These are phyloP conservation scores for Riparia riparia DNA, from an alignment of 2,113 vertebrate genomes.

Conservation along the genomic window DNA sequence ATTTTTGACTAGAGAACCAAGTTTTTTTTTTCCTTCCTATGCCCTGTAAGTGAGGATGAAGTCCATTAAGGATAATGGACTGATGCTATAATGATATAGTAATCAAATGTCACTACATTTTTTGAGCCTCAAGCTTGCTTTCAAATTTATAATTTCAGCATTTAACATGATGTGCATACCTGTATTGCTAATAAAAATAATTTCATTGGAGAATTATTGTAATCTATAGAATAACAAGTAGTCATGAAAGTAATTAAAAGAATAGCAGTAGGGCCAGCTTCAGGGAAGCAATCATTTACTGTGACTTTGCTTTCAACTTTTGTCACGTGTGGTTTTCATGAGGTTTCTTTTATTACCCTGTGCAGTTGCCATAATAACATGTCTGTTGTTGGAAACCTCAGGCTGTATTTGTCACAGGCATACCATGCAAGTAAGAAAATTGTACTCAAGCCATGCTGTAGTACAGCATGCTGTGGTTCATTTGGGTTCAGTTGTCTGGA, in stretches of 20 bases:
- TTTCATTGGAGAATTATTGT: neutral
- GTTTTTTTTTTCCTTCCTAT: neutral
- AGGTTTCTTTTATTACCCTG: constrained; percentile 48
- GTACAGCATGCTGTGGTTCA: neutral
- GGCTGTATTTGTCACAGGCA: constrained; percentile 25
- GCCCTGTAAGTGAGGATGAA: neutral
- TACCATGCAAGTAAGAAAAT: constrained; percentile 51
- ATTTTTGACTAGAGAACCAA: neutral
- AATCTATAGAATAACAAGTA: neutral
- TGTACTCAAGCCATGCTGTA: constrained; percentile 2
- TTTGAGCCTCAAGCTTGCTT: neutral
- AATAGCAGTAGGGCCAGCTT: neutral
- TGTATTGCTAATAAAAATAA: neutral
- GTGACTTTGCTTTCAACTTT: constrained; percentile 20
- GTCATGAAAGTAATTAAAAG: neutral
- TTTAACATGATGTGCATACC: neutral
- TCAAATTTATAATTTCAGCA: neutral
- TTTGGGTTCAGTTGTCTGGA: constrained; percentile 28
- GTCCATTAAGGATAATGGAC: neutral
- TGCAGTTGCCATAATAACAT: constrained; percentile 55
- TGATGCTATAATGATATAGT: neutral
- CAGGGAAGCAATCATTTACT: neutral
- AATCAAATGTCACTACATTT: neutral
- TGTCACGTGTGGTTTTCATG: constrained; percentile 49
- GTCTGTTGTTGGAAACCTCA: constrained; percentile 67